Conservation (phyloP, 1,140 invertebrate species). For the Watersipora subatra region DNA sequence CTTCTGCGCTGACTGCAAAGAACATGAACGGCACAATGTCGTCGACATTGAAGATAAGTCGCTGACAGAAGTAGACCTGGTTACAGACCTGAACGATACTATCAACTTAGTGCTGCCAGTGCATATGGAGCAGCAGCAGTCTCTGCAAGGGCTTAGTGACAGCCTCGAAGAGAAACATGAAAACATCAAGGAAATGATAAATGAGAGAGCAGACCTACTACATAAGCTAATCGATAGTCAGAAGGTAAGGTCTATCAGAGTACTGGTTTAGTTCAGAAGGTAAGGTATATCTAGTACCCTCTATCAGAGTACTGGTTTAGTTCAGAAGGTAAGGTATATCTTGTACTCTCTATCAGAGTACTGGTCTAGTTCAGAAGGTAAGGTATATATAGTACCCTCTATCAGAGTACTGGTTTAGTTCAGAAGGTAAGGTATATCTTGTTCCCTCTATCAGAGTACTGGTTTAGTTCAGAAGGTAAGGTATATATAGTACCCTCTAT, state of each 20-base stretch:
- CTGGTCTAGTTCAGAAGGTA: no score
- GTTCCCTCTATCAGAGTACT: no score
- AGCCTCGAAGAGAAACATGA: slow-evolving; percentile 2
- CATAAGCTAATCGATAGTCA: slow-evolving; percentile 25
- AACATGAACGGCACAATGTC: slow-evolving; percentile 9
- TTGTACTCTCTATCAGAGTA: no score
- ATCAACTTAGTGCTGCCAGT: slow-evolving; percentile 17
- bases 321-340: no score
- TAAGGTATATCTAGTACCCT: no score
- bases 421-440: no score
- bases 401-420: no score
- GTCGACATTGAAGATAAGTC: slow-evolving; percentile 16
- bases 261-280: no score
- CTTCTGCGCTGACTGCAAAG: slow-evolving; percentile 22
- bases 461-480: no score
- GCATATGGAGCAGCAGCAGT: slow-evolving; percentile 17
- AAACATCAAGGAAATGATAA: slow-evolving; percentile 11
- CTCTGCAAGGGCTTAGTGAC: slow-evolving; percentile 16
- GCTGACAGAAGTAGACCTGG: slow-evolving; percentile 14
- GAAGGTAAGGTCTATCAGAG: slow-evolving; percentile 10
- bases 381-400: no score
- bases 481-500: no score
- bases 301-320: no score
- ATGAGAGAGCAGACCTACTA: slow-evolving; percentile 20
- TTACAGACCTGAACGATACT: slow-evolving; percentile 12